Evolutionary conservation across 2,797 vertebrate species (phyloP).

Genomic region (Lerista edwardsae): DNA sequence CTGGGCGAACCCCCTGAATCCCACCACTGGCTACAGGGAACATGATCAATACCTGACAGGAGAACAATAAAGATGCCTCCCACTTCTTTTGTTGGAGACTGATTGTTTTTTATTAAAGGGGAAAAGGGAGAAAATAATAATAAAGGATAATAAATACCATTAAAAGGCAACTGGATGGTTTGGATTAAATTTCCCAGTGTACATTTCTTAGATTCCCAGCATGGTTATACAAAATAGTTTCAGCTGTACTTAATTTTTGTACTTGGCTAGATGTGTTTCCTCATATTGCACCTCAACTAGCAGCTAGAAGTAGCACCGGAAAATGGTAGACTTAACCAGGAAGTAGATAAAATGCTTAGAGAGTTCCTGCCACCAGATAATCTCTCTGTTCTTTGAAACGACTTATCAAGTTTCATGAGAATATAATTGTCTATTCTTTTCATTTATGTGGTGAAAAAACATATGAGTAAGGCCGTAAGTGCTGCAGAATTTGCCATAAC

Average conservation of each 20-base stretch:
- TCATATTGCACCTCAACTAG: constrained; percentile 42
- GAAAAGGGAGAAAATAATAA: not conserved
- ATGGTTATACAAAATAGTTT: constrained; percentile 1
- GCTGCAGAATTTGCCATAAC: constrained; percentile 64
- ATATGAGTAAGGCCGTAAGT: constrained; percentile 55
- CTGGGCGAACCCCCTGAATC: no score
- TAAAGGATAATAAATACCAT: not conserved
- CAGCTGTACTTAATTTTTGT: constrained; percentile 4
- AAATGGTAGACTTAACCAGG: constrained; percentile 57
- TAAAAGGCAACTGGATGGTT: not conserved
- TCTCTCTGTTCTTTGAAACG: constrained; percentile 47
- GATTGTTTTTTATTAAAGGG: not conserved
- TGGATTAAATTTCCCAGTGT: not conserved
- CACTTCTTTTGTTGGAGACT: not conserved
- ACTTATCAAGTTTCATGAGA: constrained; percentile 54
- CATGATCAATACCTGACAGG: not conserved
- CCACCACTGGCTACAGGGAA: not conserved
- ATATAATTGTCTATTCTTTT: constrained; percentile 52
- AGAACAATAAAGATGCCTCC: not conserved
- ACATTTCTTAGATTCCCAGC: constrained; percentile 7
- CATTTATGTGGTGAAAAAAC: constrained; percentile 34
- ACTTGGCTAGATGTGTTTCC: not conserved
- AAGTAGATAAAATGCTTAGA: constrained; percentile 58
- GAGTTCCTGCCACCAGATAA: constrained; percentile 58
- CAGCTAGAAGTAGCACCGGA: constrained; percentile 47